Evolutionary conservation across 1,140 invertebrate species (phyloP), one percentile per base, ranked within the genome.

Genomic region (Agraylea sexmaculata): DNA sequence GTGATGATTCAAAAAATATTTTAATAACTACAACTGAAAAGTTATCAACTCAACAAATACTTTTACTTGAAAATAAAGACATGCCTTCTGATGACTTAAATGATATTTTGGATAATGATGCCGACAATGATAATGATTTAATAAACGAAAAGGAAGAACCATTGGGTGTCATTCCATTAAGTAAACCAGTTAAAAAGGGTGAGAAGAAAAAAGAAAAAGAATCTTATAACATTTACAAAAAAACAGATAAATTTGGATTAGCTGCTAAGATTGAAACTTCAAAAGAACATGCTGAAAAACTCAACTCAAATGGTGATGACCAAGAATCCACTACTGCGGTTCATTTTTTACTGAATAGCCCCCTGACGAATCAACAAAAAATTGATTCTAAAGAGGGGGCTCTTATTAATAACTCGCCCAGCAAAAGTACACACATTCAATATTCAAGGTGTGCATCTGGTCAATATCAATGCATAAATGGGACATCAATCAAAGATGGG

Each of bases 391-490:
- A 42, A 37, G 47, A 51, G 45, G 43, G 43, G 42, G 47, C 49
- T 46, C 36, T 18, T 28, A 41, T 11, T 31, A 22, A 40, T 29
- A 30, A 44, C 17, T 25, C 19, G n/a, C 19, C 31, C 16, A 39
- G 6, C 12, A 19, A 29, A 17, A 41, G 28, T 34, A 34, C 15
- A 6, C 3, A 34, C 32, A 34, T 34, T 2, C 52, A 59, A 8
- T 69, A 69, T 33, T 68, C 70, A 1, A 70, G 70, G 53, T 75
- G 73, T 50, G 60, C 62, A 28, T 51, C 61, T 34, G 73, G 72
- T 1, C 71, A 77, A 54, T 77, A 76, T 42, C 69, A 74, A 46
- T 78, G 76, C 45, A 32, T 55, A 1, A 76, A 76, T 45, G 74
- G 74, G 18, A 76, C 73, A 1, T 66, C 73, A 0, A 43, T 55